A percentile compares a stretch with the other conserved stretches of the same genome.
These are phyloP conservation scores for Aleiodes testaceus DNA, from an alignment of 2,888 invertebrate genomes.

Conservation along the genomic window DNA sequence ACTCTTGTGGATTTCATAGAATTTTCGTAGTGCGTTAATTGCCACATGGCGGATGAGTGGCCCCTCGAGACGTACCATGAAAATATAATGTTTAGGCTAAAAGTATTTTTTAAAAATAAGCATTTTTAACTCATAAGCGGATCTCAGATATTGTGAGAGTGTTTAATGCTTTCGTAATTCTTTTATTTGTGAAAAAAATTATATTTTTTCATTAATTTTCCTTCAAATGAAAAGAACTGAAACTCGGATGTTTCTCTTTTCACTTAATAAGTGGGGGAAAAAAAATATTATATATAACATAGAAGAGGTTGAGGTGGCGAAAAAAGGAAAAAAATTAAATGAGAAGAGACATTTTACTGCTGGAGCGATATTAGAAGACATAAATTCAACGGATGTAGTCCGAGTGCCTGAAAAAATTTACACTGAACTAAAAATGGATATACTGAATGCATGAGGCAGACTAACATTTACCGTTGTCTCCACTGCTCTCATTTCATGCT, in stretches of 20 bases:
- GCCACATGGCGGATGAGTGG: slow-evolving; percentile 12
- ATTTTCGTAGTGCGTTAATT: slow-evolving; percentile 24
- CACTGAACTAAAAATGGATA: slow-evolving; percentile 8
- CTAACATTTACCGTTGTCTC: slow-evolving; percentile 13
- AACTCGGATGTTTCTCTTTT: slow-evolving; percentile 12
- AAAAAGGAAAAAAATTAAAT: slow-evolving; percentile 19
- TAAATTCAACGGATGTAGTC: slow-evolving; percentile 48
- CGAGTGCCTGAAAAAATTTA: slow-evolving; percentile 22
- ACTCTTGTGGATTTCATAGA: slow-evolving; percentile 1
- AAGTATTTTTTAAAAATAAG: background rate
- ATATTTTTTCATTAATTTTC: background rate
- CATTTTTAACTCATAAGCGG: slow-evolving; percentile 12
- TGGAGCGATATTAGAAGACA: slow-evolving; percentile 50
- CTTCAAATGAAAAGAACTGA: background rate
- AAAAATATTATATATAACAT: slow-evolving; percentile 29
- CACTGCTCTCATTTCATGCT: slow-evolving; percentile 8
- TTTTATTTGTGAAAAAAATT: background rate
- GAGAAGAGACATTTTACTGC: slow-evolving; percentile 37
- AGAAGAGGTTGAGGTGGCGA: background rate
- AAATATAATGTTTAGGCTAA: slow-evolving; percentile 17
- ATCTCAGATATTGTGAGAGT: slow-evolving; percentile 17
- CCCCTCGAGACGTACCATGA: background rate
- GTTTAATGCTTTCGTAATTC: slow-evolving; percentile 4
- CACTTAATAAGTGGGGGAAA: slow-evolving; percentile 6
- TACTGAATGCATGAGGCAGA: slow-evolving; percentile 3